phyloP scores from a whole-genome alignment of 2,888 invertebrate species.

The Apocheima hispidaria region DNA sequence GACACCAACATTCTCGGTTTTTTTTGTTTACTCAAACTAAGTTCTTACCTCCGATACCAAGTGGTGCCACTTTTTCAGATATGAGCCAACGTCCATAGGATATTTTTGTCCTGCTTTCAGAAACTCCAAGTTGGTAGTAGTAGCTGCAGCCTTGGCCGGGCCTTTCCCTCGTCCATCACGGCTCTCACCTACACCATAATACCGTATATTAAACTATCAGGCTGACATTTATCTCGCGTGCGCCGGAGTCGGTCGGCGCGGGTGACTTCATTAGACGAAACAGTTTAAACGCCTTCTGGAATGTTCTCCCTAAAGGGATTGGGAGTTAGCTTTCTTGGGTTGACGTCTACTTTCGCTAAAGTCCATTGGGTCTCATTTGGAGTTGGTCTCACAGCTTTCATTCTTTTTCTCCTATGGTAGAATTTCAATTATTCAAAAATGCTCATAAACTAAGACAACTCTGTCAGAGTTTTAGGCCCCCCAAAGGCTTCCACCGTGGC shows the following conservation, averaged over 20 bases:
- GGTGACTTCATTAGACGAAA: constrained; percentile 34
- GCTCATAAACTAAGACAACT: too few relatives aligned
- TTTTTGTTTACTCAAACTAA: too few relatives aligned
- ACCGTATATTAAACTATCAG: constrained; percentile 77
- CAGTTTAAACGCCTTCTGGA: constrained; percentile 32
- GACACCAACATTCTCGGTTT: too few relatives aligned
- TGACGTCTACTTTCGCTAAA: neutral
- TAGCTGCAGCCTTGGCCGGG: constrained; percentile 75
- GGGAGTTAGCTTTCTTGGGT: neutral
- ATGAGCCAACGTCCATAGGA: neutral
- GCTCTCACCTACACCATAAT: constrained; percentile 72
- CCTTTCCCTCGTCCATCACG: constrained; percentile 85
- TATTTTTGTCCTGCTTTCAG: constrained; percentile 9
- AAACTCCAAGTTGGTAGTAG: neutral
- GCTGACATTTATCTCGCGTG: constrained; percentile 69
- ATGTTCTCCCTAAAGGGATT: constrained; percentile 28
- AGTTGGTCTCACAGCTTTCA: neutral
- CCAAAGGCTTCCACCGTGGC: too few relatives aligned
- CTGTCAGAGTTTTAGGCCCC: neutral
- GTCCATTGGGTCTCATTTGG: neutral
- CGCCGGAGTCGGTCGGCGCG: constrained; percentile 28
- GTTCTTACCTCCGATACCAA: neutral
- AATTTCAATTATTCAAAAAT: too few relatives aligned
- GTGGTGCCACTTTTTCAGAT: neutral
- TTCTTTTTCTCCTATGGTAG: too few relatives aligned